Evolutionary conservation across 2,113 vertebrate species (phyloP).

Genomic region (Camelus dromedarius): DNA sequence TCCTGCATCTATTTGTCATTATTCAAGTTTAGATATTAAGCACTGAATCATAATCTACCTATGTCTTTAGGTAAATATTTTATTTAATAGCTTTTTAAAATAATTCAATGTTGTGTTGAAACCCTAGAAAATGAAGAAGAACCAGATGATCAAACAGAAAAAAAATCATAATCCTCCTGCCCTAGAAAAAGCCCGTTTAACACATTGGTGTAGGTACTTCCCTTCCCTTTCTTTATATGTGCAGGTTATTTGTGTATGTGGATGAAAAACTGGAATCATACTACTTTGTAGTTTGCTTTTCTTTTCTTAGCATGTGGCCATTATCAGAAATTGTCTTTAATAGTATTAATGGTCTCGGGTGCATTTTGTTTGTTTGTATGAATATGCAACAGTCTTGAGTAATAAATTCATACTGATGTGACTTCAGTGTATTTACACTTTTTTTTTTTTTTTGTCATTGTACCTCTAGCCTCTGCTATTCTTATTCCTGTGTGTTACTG

Average conservation of each 20-base stretch:
- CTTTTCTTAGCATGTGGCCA: background rate
- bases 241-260: background rate
- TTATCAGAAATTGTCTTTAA: background rate
- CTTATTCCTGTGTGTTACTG: background rate
- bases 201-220: background rate
- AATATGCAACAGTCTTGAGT: background rate
- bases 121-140: background rate
- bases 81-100: background rate
- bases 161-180: background rate
- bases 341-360: background rate
- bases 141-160: background rate
- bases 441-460: background rate
- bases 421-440: background rate
- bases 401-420: background rate
- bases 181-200: background rate
- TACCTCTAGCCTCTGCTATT: background rate
- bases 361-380: constrained; percentile 27
- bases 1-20: background rate
- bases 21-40: background rate
- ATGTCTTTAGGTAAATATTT: constrained; percentile 4
- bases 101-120: background rate
- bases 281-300: background rate
- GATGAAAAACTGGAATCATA: constrained; percentile 36
- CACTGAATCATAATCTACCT: background rate
- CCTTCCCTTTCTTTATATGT: background rate